Percentiles rank a stretch among this genome's conserved stretches.
phyloP scores from a whole-genome alignment of 1,140 invertebrate genomes.

The Psilanteris sp. region DNA sequence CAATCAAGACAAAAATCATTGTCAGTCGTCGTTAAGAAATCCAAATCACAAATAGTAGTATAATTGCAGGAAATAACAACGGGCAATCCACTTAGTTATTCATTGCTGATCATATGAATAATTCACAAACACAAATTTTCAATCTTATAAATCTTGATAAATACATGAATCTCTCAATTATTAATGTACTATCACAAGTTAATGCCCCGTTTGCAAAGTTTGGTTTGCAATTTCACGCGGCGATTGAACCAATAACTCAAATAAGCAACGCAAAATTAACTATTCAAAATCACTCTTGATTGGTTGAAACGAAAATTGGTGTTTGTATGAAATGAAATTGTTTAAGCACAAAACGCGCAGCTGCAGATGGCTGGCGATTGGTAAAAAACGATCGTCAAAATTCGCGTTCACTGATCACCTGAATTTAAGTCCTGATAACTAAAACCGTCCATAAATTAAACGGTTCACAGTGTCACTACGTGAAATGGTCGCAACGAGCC shows the following conservation, averaged over 20 bases:
- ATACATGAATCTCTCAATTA: too few species aligned
- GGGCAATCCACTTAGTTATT: slow-evolving; percentile 37
- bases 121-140: slow-evolving; percentile 39
- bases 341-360: background rate
- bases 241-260: background rate
- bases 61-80: slow-evolving; percentile 19
- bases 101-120: slow-evolving; percentile 10
- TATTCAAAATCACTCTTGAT: background rate
- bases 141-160: background rate
- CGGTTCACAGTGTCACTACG: background rate
- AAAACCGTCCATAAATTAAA: slow-evolving; percentile 26
- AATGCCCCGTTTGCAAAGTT: background rate
- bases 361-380: too few species aligned
- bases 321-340: background rate
- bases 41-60: slow-evolving; percentile 20
- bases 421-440: slow-evolving; percentile 7
- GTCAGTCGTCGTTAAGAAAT: slow-evolving; percentile 48
- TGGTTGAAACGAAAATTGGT: background rate
- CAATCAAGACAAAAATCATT: slow-evolving; percentile 65
- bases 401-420: slow-evolving; percentile 35
- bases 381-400: slow-evolving; percentile 1
- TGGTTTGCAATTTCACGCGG: background rate
- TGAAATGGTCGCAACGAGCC: background rate
- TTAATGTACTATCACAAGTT: too few species aligned
- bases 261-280: background rate